Conservation (phyloP, 2,797 vertebrate species). For the Furcifer pardalis region DNA sequence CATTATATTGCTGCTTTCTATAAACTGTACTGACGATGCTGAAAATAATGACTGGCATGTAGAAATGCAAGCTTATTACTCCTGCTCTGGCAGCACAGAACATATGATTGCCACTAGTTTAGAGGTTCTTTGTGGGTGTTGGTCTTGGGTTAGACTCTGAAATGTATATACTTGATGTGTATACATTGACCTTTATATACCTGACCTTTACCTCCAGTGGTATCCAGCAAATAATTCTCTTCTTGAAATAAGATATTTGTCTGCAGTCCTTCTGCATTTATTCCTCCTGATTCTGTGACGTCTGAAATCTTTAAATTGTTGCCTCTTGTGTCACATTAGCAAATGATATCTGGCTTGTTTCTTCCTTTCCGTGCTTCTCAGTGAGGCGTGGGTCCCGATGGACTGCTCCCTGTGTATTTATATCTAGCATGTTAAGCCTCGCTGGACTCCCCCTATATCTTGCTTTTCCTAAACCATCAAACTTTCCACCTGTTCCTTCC, state of each 20-base stretch:
- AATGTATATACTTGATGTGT: conserved; percentile 19
- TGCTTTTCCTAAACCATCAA: background rate
- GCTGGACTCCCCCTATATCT: background rate
- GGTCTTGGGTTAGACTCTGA: conserved; percentile 11
- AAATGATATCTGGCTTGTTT: background rate
- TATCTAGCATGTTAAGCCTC: background rate
- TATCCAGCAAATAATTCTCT: conserved; percentile 25
- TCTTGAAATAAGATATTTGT: background rate
- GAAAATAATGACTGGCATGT: conserved; percentile 40
- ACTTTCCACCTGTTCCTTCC: background rate
- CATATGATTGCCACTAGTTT: conserved; percentile 22
- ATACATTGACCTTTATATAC: too few species aligned
- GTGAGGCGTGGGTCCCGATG: background rate
- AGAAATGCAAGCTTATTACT: conserved; percentile 40
- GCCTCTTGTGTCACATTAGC: background rate
- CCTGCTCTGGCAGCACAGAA: conserved; percentile 13
- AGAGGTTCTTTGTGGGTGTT: conserved; percentile 27
- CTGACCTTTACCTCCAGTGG: background rate
- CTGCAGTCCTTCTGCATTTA: background rate
- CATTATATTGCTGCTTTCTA: conserved; percentile 47
- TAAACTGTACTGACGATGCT: conserved; percentile 31
- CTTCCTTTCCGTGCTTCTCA: background rate
- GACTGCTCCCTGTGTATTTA: background rate
- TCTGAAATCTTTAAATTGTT: background rate
- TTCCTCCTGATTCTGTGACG: background rate